Percentiles rank a stretch among this genome's conserved stretches.
Conservation (phyloP, 1,140 invertebrate species). For the Solenopsis fugax region DNA sequence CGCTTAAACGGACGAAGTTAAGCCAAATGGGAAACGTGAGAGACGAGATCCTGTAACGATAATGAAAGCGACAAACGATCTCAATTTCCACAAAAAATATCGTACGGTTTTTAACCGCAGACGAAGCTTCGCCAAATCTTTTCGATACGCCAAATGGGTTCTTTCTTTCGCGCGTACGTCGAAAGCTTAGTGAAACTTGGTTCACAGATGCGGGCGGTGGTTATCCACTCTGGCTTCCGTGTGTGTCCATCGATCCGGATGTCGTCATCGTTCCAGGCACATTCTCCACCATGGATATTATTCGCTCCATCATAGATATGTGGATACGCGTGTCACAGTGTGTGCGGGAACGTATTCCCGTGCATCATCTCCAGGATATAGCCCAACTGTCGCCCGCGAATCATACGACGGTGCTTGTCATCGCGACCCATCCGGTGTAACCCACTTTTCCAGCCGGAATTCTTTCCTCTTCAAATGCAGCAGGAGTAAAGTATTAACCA, state of each 20-base stretch:
- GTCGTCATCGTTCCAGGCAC: slow-evolving; percentile 48
- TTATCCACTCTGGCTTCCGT: slow-evolving; percentile 42
- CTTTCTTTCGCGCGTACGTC: neutral
- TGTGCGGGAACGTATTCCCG: slow-evolving; percentile 45
- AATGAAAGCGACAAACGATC: neutral
- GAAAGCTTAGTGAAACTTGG: slow-evolving; percentile 12
- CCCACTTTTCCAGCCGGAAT: slow-evolving; percentile 30
- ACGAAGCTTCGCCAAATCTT: neutral
- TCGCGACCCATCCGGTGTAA: slow-evolving; percentile 40
- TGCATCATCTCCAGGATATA: slow-evolving; percentile 47
- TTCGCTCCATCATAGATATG: slow-evolving; percentile 45
- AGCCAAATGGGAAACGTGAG: neutral
- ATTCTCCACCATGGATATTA: slow-evolving; percentile 40
- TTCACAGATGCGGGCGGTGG: neutral
- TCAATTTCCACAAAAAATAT: neutral
- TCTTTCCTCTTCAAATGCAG: slow-evolving; percentile 29
- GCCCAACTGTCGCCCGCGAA: slow-evolving; percentile 47
- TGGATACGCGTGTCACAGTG: slow-evolving; percentile 25
- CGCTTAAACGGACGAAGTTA: neutral
- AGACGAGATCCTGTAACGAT: neutral
- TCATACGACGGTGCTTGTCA: slow-evolving; percentile 41
- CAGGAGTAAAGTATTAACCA: slow-evolving; percentile 49
- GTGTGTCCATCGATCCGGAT: slow-evolving; percentile 43
- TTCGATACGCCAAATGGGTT: neutral
- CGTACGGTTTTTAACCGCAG: neutral